Evolutionary conservation across 2,888 invertebrate species (phyloP).

Genomic region (Epistrophe eligans): DNA sequence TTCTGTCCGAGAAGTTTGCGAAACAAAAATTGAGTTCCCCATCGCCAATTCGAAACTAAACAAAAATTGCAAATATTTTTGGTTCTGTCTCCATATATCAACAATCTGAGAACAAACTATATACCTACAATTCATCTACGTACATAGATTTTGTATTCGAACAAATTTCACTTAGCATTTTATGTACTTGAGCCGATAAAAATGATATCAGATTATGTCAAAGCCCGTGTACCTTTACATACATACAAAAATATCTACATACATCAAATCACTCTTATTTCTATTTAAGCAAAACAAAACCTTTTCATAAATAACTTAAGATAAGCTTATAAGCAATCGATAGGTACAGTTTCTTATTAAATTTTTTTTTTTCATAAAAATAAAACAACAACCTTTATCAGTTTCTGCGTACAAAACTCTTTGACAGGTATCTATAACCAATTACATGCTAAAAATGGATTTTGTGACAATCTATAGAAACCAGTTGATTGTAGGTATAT

Average conservation of each 20-base stretch:
- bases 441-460: conserved; percentile 66
- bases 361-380: not conserved
- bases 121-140: too few species aligned
- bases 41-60: too few species aligned
- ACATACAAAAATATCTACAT: not conserved
- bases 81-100: too few species aligned
- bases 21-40: too few species aligned
- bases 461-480: conserved; percentile 48
- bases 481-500: conserved; percentile 38
- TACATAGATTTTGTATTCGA: too few species aligned
- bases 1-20: too few species aligned
- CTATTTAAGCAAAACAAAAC: conserved; percentile 22
- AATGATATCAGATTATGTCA: conserved; percentile 15
- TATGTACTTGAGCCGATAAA: not conserved
- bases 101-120: too few species aligned
- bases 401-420: conserved; percentile 23
- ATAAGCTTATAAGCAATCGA: conserved; percentile 27
- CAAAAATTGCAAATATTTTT: too few species aligned
- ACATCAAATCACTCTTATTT: not conserved
- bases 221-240: not conserved
- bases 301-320: not conserved
- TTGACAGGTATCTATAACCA: conserved; percentile 48
- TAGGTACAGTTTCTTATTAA: not conserved
- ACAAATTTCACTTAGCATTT: not conserved
- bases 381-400: conserved; percentile 48